Conservation (phyloP, 1,140 invertebrate genomes). For the Varroa destructor region DNA sequence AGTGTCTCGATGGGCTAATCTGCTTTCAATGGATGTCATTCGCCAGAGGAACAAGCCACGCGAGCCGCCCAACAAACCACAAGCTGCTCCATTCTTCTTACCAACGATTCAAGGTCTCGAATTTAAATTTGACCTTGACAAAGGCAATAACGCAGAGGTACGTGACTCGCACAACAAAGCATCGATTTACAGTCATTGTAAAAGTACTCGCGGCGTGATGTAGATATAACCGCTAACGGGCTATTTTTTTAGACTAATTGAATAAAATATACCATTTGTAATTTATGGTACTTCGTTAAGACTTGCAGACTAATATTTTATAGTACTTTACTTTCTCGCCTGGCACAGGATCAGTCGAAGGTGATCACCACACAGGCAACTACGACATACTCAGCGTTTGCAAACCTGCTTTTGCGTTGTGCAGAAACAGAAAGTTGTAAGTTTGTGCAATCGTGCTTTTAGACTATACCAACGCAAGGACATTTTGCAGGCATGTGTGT, state of each 20-base stretch:
- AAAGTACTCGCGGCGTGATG: no score
- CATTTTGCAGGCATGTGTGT: constrained; percentile 13
- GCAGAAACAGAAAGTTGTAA: constrained; percentile 33
- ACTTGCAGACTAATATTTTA: neutral
- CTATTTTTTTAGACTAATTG: no score
- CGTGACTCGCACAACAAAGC: neutral
- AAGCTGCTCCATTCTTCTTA: constrained; percentile 84
- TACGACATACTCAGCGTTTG: constrained; percentile 6
- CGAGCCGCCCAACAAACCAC: constrained; percentile 59
- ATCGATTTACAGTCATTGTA: no score
- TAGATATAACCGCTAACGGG: no score
- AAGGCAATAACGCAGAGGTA: constrained; percentile 37
- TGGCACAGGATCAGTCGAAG: constrained; percentile 20
- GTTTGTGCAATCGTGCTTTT: constrained; percentile 5
- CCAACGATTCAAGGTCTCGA: constrained; percentile 72
- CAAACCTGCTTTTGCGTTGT: constrained; percentile 7
- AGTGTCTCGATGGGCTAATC: constrained; percentile 78
- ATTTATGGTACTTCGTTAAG: neutral
- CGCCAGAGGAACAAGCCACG: constrained; percentile 71
- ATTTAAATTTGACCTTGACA: constrained; percentile 57
- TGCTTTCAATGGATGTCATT: constrained; percentile 79
- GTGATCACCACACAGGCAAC: neutral
- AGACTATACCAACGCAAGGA: constrained; percentile 1
- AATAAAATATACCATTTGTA: no score
- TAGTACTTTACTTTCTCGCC: neutral